Base-by-base conservation (phyloP, 1,140 invertebrate genomes). In the Phortica variegata region DNA sequence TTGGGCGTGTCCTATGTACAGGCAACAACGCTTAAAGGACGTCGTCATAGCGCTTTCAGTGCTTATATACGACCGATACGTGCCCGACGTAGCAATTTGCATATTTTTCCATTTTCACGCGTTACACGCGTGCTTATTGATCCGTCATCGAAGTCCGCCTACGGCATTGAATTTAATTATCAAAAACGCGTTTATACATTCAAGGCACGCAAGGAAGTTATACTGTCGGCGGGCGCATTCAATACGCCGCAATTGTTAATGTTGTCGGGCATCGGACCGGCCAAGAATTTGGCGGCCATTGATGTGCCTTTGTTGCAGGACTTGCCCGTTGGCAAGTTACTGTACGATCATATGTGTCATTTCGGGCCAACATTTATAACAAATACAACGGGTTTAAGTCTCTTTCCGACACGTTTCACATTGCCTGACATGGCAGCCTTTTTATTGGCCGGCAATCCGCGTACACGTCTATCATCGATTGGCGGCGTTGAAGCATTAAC, bases 161-260 rank as follows among this genome's bases (percentile, higher is more conserved):
- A 78, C 16, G 86, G 85, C 1, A 81, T 90, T 0, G 79, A 85
- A 60, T 88, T 85, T 57, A 47, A 78, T 3, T 78, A 79, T 36
- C 75, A 80, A 23, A 77, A 75, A 20, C 71, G 62, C 19, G 41
- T 52, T 2, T 79, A 78, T 41, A 71, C 69, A 26, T 79, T 82
- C 5, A 77, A 75, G 45, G 85, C 84, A 1, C 77, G 69, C n/a
- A 87, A 83, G 56, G 88, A 89, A 74, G 81, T 87, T 0, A 85
- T 87, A 26, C 38, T 87, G 7, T 84, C 86, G 26, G 87, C 86
- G 8, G 90, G 89, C 0, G 79, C 88, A 1, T 84, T 92, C 26
- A 87, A 87, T 65, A 87, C 88, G 1, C 87, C 90, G 0, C 88
- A 92, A 73, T 56, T 93, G 7, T 73, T 93, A 20, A 89, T 91